Conservation (phyloP, 1,140 invertebrate genomes). For the Bombus turneri region DNA sequence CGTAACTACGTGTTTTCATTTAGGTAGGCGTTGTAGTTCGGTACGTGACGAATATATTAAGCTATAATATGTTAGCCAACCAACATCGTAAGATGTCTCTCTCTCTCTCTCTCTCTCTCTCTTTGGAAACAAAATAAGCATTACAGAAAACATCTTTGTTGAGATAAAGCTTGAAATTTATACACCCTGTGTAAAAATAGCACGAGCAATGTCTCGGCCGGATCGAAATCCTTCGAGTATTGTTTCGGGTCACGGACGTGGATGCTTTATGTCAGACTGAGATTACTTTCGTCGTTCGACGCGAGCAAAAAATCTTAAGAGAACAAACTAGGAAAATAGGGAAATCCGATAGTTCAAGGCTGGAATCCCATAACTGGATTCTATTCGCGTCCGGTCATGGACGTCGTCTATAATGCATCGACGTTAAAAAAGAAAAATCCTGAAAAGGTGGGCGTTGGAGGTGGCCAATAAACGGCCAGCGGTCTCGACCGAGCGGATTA, state of each 20-base stretch:
- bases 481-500: constrained; percentile 9
- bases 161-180: background rate
- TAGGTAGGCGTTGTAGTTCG: too few species aligned
- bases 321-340: constrained; percentile 30
- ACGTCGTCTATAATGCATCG: constrained; percentile 22
- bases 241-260: constrained; percentile 40
- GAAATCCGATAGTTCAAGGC: constrained; percentile 49
- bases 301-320: constrained; percentile 17
- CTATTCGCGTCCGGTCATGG: constrained; percentile 34
- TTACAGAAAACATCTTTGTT: background rate
- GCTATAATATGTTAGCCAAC: too few species aligned
- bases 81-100: too few species aligned
- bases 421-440: constrained; percentile 3
- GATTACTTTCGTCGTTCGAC: background rate
- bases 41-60: too few species aligned
- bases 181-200: constrained; percentile 13
- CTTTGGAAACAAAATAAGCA: too few species aligned
- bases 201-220: background rate
- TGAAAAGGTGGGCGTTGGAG: too few species aligned
- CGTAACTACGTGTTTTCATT: too few species aligned
- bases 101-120: too few species aligned
- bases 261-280: background rate
- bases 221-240: constrained; percentile 17
- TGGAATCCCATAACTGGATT: constrained; percentile 3
- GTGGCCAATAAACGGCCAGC: background rate